A percentile compares a stretch with the other conserved stretches of the same genome.
Conservation (phyloP, 1,140 invertebrate genomes). For the Drosophila biarmipes region DNA sequence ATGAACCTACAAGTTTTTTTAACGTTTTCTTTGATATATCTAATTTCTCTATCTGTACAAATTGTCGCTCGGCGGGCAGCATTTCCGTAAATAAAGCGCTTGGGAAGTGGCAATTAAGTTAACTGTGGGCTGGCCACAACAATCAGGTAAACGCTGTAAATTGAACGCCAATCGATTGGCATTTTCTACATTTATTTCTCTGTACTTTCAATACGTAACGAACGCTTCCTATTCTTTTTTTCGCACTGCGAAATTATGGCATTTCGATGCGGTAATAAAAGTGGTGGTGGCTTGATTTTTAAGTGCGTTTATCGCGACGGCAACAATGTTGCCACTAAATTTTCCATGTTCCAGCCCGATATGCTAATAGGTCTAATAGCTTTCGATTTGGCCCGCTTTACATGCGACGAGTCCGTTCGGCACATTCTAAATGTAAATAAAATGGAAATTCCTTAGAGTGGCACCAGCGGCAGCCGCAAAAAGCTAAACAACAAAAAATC, state of each 20-base stretch:
- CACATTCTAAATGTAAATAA: constrained; percentile 77
- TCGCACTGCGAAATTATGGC: not conserved
- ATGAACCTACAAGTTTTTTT: no score
- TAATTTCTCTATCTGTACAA: constrained; percentile 14
- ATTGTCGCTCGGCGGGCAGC: constrained; percentile 35
- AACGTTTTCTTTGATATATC: not conserved
- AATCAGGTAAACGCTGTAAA: constrained; percentile 32
- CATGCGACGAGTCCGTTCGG: constrained; percentile 51
- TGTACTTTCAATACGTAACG: constrained; percentile 1
- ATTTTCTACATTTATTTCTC: constrained; percentile 22
- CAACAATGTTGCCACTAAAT: constrained; percentile 59
- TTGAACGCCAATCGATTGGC: constrained; percentile 13
- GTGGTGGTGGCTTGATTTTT: not conserved
- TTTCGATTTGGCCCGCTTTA: constrained; percentile 64
- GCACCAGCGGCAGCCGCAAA: constrained; percentile 21
- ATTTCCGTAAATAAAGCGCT: constrained; percentile 60
- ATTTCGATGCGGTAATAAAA: constrained; percentile 36
- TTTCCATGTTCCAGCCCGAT: constrained; percentile 35
- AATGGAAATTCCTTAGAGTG: constrained; percentile 72
- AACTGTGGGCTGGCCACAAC: constrained; percentile 33
- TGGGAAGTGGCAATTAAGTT: constrained; percentile 52
- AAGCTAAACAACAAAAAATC: constrained; percentile 16
- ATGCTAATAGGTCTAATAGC: constrained; percentile 76
- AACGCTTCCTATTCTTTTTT: constrained; percentile 30
- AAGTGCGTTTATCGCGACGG: constrained; percentile 13